Conservation (phyloP, 1,140 invertebrate genomes). For the Sitophilus oryzae region DNA sequence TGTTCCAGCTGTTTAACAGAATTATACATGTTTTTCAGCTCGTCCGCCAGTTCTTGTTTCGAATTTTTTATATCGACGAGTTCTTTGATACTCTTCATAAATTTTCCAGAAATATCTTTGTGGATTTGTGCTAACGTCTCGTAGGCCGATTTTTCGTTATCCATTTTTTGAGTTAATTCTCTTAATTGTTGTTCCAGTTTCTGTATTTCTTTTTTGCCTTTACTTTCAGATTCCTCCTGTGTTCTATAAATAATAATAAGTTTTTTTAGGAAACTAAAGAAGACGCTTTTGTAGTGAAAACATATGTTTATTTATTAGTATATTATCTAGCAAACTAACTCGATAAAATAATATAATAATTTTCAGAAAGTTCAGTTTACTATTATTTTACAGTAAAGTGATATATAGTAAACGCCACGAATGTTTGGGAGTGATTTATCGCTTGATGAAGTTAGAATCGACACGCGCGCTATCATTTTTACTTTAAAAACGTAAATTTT, state of each 20-base stretch:
- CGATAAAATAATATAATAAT: too few relatives aligned
- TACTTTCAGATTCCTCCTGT: slow-evolving; percentile 6
- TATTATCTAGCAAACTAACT: too few relatives aligned
- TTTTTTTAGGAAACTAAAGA: too few relatives aligned
- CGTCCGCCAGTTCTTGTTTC: slow-evolving; percentile 12
- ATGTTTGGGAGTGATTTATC: too few relatives aligned
- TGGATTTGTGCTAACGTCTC: slow-evolving; percentile 25
- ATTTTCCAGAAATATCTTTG: slow-evolving; percentile 26
- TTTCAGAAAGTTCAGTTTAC: too few relatives aligned
- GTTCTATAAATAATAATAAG: slow-evolving; percentile 8
- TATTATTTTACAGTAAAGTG: too few relatives aligned
- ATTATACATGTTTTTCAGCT: slow-evolving; percentile 13
- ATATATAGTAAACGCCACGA: too few relatives aligned
- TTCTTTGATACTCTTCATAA: slow-evolving; percentile 24
- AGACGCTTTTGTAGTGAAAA: too few relatives aligned
- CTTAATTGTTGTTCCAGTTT: slow-evolving; percentile 8
- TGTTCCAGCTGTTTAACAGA: slow-evolving; percentile 4
- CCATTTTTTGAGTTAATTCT: slow-evolving; percentile 14
- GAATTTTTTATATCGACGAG: slow-evolving; percentile 19
- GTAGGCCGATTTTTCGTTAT: slow-evolving; percentile 24
- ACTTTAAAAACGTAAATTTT: too few relatives aligned
- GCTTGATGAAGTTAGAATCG: too few relatives aligned
- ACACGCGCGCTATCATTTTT: too few relatives aligned
- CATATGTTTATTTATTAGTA: too few relatives aligned
- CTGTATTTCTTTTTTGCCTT: slow-evolving; percentile 9